Percentiles rank a stretch among this genome's conserved stretches.
Evolutionary conservation across 1,140 invertebrate genomes (phyloP).

Genomic region (Chlorops oryzae): DNA sequence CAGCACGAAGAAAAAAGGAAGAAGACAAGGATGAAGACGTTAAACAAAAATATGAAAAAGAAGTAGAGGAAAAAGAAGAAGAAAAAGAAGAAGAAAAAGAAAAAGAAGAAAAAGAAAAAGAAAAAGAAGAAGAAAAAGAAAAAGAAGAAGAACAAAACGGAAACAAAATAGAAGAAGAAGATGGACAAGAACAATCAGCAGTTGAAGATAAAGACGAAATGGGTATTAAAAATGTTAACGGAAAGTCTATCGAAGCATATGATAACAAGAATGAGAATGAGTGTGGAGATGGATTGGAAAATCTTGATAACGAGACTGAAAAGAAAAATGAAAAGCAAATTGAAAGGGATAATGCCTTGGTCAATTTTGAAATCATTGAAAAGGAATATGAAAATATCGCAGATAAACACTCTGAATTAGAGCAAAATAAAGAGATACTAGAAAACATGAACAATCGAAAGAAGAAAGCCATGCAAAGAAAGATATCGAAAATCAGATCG

Average conservation of each 20-base stretch:
- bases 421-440: not conserved
- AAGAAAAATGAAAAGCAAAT: not conserved
- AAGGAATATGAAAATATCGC: conserved; percentile 7
- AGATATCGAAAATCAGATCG: not conserved
- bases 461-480: not conserved
- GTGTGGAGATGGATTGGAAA: too few relatives aligned
- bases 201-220: conserved; percentile 18
- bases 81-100: conserved; percentile 10
- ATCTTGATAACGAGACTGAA: conserved; percentile 1
- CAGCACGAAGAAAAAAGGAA: conserved; percentile 1
- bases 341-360: not conserved
- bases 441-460: conserved; percentile 15
- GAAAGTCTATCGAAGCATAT: conserved; percentile 13
- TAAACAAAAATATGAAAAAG: conserved; percentile 1
- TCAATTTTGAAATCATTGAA: not conserved
- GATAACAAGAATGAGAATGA: conserved; percentile 10
- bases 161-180: not conserved
- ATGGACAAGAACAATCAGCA: conserved; percentile 16
- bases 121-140: not conserved
- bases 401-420: conserved; percentile 8
- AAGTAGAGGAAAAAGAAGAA: conserved; percentile 5
- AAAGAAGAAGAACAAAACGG: conserved; percentile 9
- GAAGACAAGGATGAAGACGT: conserved; percentile 8
- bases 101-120: not conserved
- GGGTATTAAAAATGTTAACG: conserved; percentile 19